These are phyloP conservation scores for Caenorhabditis sp. DNA, from an alignment of 2,888 invertebrate species.

Conservation along the genomic window DNA sequence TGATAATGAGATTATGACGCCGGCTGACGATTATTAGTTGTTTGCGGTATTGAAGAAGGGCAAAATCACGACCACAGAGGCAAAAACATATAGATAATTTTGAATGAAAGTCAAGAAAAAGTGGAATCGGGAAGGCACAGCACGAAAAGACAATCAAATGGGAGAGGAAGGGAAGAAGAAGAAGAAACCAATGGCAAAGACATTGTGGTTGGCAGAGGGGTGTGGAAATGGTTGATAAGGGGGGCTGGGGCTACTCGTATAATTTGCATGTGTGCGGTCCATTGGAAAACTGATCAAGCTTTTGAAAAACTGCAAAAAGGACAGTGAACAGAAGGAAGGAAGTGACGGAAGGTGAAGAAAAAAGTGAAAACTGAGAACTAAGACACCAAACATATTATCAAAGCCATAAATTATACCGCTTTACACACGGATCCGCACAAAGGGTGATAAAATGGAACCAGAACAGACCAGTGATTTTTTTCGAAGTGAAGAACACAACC, in stretches of 20 bases:
- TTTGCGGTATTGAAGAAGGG: conserved; percentile 35
- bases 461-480: too few relatives aligned
- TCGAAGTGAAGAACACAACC: neutral
- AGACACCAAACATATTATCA: too few relatives aligned
- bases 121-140: conserved; percentile 35
- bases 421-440: conserved; percentile 27
- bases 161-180: neutral
- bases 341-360: too few relatives aligned
- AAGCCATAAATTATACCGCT: conserved; percentile 32
- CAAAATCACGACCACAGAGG: neutral
- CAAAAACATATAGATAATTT: conserved; percentile 22
- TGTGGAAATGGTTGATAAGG: too few relatives aligned
- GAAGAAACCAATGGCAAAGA: neutral
- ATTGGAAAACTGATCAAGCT: too few relatives aligned
- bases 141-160: too few relatives aligned
- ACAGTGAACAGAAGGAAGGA: too few relatives aligned
- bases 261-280: too few relatives aligned
- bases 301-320: too few relatives aligned
- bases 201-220: too few relatives aligned
- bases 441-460: conserved; percentile 53
- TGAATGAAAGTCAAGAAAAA: neutral
- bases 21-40: conserved; percentile 27
- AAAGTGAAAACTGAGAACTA: too few relatives aligned
- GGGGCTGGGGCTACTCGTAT: too few relatives aligned
- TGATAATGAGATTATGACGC: conserved; percentile 45